Evolutionary conservation across 2,797 vertebrate genomes (phyloP).

Genomic region (Okamejei kenojei): DNA sequence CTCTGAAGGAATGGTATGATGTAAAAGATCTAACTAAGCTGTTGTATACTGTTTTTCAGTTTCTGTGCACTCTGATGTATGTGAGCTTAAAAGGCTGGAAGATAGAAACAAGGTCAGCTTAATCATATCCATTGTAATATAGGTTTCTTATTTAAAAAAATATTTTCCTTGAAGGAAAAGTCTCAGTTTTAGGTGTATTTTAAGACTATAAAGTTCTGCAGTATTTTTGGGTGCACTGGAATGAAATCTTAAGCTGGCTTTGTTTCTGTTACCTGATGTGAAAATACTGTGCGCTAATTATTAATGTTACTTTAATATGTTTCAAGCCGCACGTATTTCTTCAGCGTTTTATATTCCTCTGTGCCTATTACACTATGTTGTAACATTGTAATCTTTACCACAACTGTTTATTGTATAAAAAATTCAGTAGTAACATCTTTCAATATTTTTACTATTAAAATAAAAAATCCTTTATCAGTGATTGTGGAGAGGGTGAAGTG

Average conservation of each 20-base stretch:
- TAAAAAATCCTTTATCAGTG: slow-evolving; percentile 52
- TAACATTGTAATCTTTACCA: slow-evolving; percentile 65
- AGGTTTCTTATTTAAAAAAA: slow-evolving; percentile 99
- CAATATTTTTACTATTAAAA: slow-evolving; percentile 65
- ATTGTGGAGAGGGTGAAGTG: slow-evolving; percentile 38
- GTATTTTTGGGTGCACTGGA: slow-evolving; percentile 86
- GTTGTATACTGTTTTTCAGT: slow-evolving; percentile 73
- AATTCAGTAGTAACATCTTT: slow-evolving; percentile 63
- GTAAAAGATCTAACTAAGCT: slow-evolving; percentile 69
- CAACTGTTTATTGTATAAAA: slow-evolving; percentile 65
- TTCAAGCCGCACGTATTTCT: slow-evolving; percentile 3
- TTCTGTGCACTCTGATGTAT: slow-evolving; percentile 71
- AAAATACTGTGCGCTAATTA: slow-evolving; percentile 73
- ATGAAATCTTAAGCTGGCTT: slow-evolving; percentile 81
- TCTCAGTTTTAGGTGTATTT: slow-evolving; percentile 88
- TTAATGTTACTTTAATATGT: slow-evolving; percentile 65
- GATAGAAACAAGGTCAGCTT: slow-evolving; percentile 94
- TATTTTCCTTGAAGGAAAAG: slow-evolving; percentile 99
- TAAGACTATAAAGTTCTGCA: slow-evolving; percentile 92
- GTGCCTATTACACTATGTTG: slow-evolving; percentile 71
- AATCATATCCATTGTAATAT: slow-evolving; percentile 98
- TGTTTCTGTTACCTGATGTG: slow-evolving; percentile 85
- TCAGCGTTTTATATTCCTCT: slow-evolving; percentile 73
- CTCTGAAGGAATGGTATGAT: slow-evolving; percentile 72
- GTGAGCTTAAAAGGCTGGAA: slow-evolving; percentile 89